Evolutionary conservation across 1,140 invertebrate species (phyloP).

Genomic region (Holotrichia oblita): DNA sequence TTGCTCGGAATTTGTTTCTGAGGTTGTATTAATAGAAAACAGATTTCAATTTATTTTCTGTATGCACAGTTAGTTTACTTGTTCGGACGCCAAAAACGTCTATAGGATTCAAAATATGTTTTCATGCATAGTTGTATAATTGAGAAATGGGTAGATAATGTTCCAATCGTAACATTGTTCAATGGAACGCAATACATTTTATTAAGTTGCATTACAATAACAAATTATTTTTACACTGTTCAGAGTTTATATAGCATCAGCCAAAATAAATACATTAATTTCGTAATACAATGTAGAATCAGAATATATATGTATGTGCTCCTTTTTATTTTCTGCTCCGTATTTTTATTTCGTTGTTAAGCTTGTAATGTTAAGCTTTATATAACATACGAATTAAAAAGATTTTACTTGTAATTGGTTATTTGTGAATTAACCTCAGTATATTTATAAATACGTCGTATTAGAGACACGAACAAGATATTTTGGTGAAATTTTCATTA

Average conservation of each 20-base stretch:
- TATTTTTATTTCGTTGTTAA: too few relatives aligned
- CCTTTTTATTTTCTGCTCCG: too few relatives aligned
- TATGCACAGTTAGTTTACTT: background rate
- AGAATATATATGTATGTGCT: background rate
- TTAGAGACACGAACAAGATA: background rate
- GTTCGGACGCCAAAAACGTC: background rate
- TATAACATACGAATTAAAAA: too few relatives aligned
- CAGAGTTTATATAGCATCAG: background rate
- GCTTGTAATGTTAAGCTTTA: too few relatives aligned
- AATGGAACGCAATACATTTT: too few relatives aligned
- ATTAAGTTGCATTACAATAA: too few relatives aligned
- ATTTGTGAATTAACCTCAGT: background rate
- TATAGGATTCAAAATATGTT: background rate
- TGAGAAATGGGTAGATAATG: background rate
- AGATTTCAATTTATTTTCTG: background rate
- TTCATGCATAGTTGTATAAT: background rate
- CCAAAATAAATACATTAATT: constrained; percentile 9
- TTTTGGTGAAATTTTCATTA: constrained; percentile 10
- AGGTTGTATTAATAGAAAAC: background rate
- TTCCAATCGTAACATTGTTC: too few relatives aligned
- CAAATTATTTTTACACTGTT: too few relatives aligned
- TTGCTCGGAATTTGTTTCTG: background rate
- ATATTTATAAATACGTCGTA: background rate
- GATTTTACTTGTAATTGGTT: too few relatives aligned
- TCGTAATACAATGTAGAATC: background rate